Percentiles rank a stretch among this genome's conserved stretches.
Conservation (phyloP, 2,797 vertebrate species). For the Acipenser oxyrinchus region DNA sequence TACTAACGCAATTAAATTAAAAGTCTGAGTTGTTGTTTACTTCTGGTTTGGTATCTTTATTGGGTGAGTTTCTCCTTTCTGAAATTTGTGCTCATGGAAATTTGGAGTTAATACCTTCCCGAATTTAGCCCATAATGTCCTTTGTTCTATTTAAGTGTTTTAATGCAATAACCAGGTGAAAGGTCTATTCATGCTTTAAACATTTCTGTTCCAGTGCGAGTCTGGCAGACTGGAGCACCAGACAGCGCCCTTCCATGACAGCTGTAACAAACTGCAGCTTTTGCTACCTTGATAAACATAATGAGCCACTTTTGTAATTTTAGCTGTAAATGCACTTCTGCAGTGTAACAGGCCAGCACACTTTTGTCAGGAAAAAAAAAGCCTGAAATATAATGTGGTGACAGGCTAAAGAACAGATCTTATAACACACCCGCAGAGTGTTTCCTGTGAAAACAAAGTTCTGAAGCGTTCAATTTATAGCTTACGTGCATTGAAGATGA, state of each 20-base stretch:
- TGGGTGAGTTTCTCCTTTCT: too few species aligned
- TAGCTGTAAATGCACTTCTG: constrained; percentile 37
- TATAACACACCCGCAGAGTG: constrained; percentile 39
- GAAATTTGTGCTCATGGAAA: too few species aligned
- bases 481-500: constrained; percentile 36
- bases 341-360: constrained; percentile 31
- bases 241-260: constrained; percentile 24
- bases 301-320: constrained; percentile 44
- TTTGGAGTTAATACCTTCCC: too few species aligned
- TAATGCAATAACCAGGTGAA: background rate
- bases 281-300: constrained; percentile 40
- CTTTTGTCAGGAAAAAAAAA: constrained; percentile 31
- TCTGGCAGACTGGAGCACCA: background rate
- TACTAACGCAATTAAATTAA: too few species aligned
- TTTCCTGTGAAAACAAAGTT: constrained; percentile 51
- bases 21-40: too few species aligned
- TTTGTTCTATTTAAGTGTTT: too few species aligned
- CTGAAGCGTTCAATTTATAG: constrained; percentile 27
- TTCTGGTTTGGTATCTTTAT: too few species aligned
- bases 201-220: background rate
- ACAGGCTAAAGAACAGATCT: constrained; percentile 45
- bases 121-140: too few species aligned
- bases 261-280: constrained; percentile 32
- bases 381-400: constrained; percentile 42
- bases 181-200: background rate